Conservation (phyloP, 2,797 vertebrate species). For the Sebastes diploproa region DNA sequence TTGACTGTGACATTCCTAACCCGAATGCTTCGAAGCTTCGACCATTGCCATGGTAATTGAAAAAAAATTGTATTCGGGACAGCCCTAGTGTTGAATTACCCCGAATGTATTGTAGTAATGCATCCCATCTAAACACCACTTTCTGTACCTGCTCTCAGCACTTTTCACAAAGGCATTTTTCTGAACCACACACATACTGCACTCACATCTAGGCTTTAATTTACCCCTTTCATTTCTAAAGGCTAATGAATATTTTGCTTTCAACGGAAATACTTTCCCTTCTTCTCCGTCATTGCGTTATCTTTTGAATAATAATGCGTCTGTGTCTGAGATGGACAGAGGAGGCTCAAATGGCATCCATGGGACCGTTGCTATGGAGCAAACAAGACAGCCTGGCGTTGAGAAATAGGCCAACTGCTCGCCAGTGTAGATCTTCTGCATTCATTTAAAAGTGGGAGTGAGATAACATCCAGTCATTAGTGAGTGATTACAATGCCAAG, state of each 20-base stretch:
- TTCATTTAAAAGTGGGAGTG: slow-evolving; percentile 75
- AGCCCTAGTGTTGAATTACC: neutral
- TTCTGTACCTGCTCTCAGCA: neutral
- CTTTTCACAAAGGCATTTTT: slow-evolving; percentile 7
- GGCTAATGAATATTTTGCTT: slow-evolving; percentile 7
- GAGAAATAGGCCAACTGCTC: slow-evolving; percentile 70
- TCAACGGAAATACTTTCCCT: neutral
- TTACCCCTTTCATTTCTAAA: slow-evolving; percentile 3
- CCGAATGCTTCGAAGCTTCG: no score
- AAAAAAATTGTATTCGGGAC: no score
- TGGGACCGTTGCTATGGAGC: slow-evolving; percentile 65
- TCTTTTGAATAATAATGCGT: slow-evolving; percentile 29
- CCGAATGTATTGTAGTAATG: neutral
- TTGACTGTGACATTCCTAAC: no score
- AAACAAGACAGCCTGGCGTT: slow-evolving; percentile 47
- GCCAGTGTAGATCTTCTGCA: slow-evolving; percentile 62
- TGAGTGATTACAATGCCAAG: slow-evolving; percentile 77
- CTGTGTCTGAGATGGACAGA: slow-evolving; percentile 36
- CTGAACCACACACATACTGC: neutral
- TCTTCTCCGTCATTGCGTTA: neutral
- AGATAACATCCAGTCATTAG: slow-evolving; percentile 81
- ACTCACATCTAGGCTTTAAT: slow-evolving; percentile 9
- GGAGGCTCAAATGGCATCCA: slow-evolving; percentile 56
- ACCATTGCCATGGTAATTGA: no score
- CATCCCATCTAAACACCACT: neutral